Evolutionary conservation across 2,888 invertebrate genomes (phyloP).

Genomic region (Autographa pulchrina): DNA sequence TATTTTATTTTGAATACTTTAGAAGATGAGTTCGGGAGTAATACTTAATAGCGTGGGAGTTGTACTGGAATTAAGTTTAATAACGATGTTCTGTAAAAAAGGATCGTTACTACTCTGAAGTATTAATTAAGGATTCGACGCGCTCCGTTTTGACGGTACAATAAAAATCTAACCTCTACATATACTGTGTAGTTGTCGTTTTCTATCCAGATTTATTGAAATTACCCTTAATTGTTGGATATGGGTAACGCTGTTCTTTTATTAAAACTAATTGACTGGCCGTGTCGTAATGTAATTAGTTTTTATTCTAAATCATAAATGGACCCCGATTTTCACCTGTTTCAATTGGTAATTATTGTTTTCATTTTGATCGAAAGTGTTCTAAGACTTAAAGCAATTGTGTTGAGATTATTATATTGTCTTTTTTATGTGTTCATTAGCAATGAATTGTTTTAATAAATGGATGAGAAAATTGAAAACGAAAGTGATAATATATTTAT

Average conservation of each 20-base stretch:
- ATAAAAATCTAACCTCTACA: conserved; percentile 53
- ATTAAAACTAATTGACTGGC: conserved; percentile 27
- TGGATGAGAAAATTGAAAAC: too few species aligned
- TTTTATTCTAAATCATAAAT: conserved; percentile 24
- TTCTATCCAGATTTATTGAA: conserved; percentile 36
- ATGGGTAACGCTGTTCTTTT: conserved; percentile 22
- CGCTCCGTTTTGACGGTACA: conserved; percentile 72
- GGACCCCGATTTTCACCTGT: conserved; percentile 31
- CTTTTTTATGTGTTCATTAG: conserved; percentile 6
- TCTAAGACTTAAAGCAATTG: neutral
- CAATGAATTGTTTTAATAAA: conserved; percentile 2
- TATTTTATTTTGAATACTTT: conserved; percentile 78
- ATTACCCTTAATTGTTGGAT: conserved; percentile 27
- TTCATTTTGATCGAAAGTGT: conserved; percentile 11
- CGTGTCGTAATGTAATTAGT: conserved; percentile 39
- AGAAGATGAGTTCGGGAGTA: conserved; percentile 71
- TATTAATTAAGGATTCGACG: conserved; percentile 83
- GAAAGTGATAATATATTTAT: too few species aligned
- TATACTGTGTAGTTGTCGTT: conserved; percentile 30
- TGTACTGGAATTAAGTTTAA: conserved; percentile 66
- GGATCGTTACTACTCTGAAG: conserved; percentile 70
- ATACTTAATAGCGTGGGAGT: conserved; percentile 69
- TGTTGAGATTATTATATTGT: neutral
- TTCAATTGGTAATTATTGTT: conserved; percentile 10
- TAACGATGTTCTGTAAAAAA: conserved; percentile 69